Evolutionary conservation across 1,140 invertebrate genomes (phyloP), one percentile per base, ranked within the genome.

Genomic region (Drosophila truncata): DNA sequence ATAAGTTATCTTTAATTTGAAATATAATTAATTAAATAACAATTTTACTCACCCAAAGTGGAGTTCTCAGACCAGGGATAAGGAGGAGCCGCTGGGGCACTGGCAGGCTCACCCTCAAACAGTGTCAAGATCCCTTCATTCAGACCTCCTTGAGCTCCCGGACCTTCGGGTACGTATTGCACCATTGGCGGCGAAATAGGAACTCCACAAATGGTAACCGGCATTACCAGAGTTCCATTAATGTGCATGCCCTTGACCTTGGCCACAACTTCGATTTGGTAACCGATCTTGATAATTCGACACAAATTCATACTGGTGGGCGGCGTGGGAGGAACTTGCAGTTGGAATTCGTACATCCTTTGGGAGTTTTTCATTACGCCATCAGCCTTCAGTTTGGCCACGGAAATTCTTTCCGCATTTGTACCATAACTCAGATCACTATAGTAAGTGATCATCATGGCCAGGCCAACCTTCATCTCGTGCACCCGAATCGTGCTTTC

Each of bases 261-360:
- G 14, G 93, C 91, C 65, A 84, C 91, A 2, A 97, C 94, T 88
- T 95, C 94, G 9, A 97, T 78, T 75, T 95, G 94, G 92, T 96
- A 96, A 69, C 95, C 94, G 58, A 96, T 92, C 90, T 96, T 95
- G 58, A 97, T 96, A 41, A 96, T 94, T 39, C 94, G 93, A 77
- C 96, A 96, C 71, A 95, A 94, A 18, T 94, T 93, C 4, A 96
- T 93, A 85, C 96, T 96, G 1, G 96, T 96, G 4, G 96, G 95
- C 7, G 96, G 96, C 72, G 96, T 91, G 4, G 96, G 94, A 2
- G 96, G 96, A 44, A 97, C 93, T 16, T 94, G 92, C 29, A 96
- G 80, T n/a, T 88, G 92, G 57, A 81, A 91, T 13, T 55, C 62
- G 33, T 87, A 81, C 29, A 78, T 33, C 13, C 77, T 90, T 23